phyloP scores from a whole-genome alignment of 2,797 vertebrate species.

The Brachyrhaphis roseni region DNA sequence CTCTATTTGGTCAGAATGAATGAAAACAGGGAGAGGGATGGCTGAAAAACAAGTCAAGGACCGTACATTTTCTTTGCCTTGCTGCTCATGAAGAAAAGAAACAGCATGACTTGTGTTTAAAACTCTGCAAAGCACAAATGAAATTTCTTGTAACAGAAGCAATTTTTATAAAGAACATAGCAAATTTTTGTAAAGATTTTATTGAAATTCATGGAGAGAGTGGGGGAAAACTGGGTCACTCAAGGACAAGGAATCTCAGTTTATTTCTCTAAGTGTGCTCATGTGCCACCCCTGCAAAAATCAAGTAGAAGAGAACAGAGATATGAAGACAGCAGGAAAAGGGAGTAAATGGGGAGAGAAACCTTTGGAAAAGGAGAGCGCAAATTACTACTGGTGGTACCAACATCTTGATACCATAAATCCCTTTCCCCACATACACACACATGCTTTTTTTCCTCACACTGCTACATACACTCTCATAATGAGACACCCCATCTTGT shows the following conservation, averaged over 20 bases:
- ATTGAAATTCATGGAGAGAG: conserved; percentile 52
- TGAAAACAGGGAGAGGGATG: not conserved
- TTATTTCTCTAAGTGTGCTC: conserved; percentile 44
- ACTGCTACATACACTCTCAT: conserved; percentile 38
- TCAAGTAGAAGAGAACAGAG: conserved; percentile 56
- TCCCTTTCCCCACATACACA: conserved; percentile 26
- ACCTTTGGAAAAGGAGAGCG: conserved; percentile 32
- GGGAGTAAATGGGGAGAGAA: conserved; percentile 20
- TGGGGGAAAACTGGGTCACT: conserved; percentile 63
- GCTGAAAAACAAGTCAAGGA: not conserved
- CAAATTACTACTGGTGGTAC: conserved; percentile 58
- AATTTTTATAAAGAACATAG: conserved; percentile 34
- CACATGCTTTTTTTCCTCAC: conserved; percentile 44
- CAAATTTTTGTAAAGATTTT: conserved; percentile 40
- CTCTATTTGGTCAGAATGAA: not conserved
- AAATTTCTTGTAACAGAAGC: conserved; percentile 33
- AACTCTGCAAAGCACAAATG: conserved; percentile 23
- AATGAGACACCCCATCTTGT: conserved; percentile 41
- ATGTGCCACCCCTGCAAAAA: conserved; percentile 60
- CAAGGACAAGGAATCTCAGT: conserved; percentile 67
- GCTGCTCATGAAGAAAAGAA: conserved; percentile 5
- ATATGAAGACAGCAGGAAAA: conserved; percentile 27
- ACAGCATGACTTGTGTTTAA: conserved; percentile 37
- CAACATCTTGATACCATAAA: conserved; percentile 63
- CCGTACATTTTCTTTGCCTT: not conserved